Evolutionary conservation across 2,113 vertebrate genomes (phyloP).

Genomic region (Pogona vitticeps): DNA sequence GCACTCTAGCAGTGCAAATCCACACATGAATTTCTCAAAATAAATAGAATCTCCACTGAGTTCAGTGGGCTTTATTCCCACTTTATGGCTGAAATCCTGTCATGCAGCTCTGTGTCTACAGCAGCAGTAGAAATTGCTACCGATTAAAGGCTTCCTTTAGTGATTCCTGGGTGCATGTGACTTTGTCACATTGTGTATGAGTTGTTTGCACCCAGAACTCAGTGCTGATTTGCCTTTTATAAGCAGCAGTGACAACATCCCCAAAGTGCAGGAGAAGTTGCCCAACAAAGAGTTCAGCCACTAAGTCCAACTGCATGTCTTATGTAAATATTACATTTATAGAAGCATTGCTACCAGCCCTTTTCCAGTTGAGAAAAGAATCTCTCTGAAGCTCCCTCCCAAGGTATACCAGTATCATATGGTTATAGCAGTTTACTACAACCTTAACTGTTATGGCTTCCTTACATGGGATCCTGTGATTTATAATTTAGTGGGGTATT

Average conservation of each 20-base stretch:
- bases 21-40: background rate
- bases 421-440: too few species aligned
- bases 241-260: too few species aligned
- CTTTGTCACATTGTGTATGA: too few species aligned
- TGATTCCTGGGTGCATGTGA: background rate
- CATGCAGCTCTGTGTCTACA: too few species aligned
- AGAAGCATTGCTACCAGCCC: background rate
- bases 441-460: too few species aligned
- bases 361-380: constrained; percentile 53
- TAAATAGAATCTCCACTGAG: background rate
- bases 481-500: too few species aligned
- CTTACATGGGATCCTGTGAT: too few species aligned
- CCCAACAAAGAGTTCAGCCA: too few species aligned
- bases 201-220: background rate
- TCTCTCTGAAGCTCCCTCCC: constrained; percentile 45
- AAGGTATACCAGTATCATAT: background rate
- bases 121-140: too few species aligned
- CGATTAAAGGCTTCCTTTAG: too few species aligned
- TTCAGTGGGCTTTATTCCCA: background rate
- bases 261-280: background rate
- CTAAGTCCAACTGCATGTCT: background rate
- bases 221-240: too few species aligned
- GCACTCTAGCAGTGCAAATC: background rate
- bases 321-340: background rate
- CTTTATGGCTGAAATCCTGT: background rate